Evolutionary conservation across 2,797 vertebrate species (phyloP).

Genomic region (Malacoctenus gilli): DNA sequence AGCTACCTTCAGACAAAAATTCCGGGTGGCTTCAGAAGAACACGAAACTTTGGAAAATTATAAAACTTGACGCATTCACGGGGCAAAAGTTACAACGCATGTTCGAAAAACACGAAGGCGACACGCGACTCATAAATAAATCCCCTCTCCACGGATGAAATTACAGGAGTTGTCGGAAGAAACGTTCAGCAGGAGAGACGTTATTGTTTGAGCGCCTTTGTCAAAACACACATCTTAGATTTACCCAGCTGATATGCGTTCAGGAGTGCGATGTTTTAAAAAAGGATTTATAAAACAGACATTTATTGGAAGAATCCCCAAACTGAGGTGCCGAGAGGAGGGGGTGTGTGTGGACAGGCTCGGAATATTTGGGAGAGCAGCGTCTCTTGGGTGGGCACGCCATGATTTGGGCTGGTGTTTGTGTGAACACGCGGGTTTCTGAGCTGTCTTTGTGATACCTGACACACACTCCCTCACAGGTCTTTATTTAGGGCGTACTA

Average conservation of each 20-base stretch:
- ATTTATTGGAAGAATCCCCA: conserved; percentile 55
- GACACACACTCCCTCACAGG: conserved; percentile 79
- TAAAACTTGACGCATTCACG: no score
- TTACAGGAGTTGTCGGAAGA: no score
- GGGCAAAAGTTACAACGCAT: no score
- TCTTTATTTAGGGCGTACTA: conserved; percentile 86
- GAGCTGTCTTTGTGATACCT: conserved; percentile 85
- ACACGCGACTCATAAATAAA: no score
- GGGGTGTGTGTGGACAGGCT: conserved; percentile 33
- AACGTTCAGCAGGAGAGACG: no score
- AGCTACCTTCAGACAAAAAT: no score
- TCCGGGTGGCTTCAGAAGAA: no score
- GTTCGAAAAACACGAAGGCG: no score
- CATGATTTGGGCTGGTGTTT: conserved; percentile 67
- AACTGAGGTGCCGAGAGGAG: conserved; percentile 55
- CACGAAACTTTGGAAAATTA: no score
- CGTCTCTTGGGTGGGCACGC: conserved; percentile 58
- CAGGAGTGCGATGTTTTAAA: conserved; percentile 33
- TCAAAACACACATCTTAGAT: background rate
- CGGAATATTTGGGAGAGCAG: conserved; percentile 67
- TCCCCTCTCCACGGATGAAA: no score
- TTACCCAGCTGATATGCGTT: conserved; percentile 15
- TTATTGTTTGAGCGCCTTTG: no score
- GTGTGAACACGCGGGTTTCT: conserved; percentile 73
- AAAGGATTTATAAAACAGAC: conserved; percentile 51